Conservation (phyloP, 2,113 vertebrate genomes). For the Phyllostomus discolor region DNA sequence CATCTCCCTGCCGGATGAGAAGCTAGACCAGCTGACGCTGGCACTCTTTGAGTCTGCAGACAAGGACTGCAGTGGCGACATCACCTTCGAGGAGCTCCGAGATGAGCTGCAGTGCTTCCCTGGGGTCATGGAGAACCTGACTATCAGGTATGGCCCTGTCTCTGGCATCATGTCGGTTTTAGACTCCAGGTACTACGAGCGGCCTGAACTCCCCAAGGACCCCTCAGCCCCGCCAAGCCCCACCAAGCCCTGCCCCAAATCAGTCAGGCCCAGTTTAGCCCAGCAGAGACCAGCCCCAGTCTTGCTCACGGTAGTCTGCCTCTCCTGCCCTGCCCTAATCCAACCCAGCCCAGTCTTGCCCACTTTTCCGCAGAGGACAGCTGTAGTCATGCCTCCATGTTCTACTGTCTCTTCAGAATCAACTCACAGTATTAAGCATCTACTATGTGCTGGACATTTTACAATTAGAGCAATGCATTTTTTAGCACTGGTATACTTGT, state of each 20-base stretch:
- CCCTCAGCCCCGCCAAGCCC: neutral
- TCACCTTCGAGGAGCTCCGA: constrained; percentile 92
- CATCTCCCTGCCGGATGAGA: constrained; percentile 88
- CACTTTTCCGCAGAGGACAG: neutral
- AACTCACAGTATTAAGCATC: neutral
- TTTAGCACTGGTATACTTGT: neutral
- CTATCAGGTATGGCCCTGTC: constrained; percentile 83
- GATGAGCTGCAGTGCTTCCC: constrained; percentile 88
- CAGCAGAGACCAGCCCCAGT: too few species aligned
- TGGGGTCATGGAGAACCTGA: constrained; percentile 92
- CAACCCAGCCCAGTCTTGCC: neutral
- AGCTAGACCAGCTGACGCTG: constrained; percentile 85
- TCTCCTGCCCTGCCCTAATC: too few species aligned
- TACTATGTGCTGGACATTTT: neutral
- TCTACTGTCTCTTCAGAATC: neutral
- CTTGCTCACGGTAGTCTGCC: neutral
- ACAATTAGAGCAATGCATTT: neutral
- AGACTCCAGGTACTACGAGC: accelerated
- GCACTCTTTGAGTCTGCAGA: constrained; percentile 89
- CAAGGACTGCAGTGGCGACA: constrained; percentile 86
- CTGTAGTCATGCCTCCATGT: neutral
- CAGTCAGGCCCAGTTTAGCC: too few species aligned
- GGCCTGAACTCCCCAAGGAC: accelerated
- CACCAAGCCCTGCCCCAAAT: neutral
- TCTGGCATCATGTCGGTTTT: accelerated